Percentiles rank a stretch among this genome's conserved stretches.
Evolutionary conservation across 2,888 invertebrate species (phyloP).

Genomic region (Epistrophe eligans): DNA sequence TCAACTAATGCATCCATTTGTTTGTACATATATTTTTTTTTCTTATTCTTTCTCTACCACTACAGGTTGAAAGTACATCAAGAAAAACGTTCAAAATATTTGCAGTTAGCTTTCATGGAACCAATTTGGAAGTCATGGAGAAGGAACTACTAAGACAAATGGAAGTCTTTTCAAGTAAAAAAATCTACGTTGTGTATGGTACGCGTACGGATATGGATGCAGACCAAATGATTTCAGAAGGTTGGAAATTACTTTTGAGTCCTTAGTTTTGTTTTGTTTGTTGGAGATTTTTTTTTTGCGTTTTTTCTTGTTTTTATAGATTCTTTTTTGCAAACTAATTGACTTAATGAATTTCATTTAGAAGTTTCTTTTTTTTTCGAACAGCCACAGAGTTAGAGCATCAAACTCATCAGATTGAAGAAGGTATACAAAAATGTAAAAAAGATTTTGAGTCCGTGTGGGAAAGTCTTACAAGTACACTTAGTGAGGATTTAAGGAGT

Average conservation of each 20-base stretch:
- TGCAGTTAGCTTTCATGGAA: constrained; percentile 53
- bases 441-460: constrained; percentile 25
- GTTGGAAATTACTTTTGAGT: constrained; percentile 24
- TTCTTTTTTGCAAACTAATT: constrained; percentile 40
- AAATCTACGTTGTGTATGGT: constrained; percentile 40
- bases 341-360: constrained; percentile 62
- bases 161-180: constrained; percentile 16
- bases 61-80: constrained; percentile 11
- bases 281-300: not conserved
- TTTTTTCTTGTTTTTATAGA: not conserved
- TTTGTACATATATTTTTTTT: not conserved
- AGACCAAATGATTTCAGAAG: constrained; percentile 18
- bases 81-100: constrained; percentile 41
- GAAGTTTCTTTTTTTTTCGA: constrained; percentile 2
- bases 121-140: constrained; percentile 28
- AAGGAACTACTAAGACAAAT: constrained; percentile 23
- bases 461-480: constrained; percentile 6
- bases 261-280: constrained; percentile 6
- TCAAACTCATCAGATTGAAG: constrained; percentile 27
- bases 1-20: constrained; percentile 24
- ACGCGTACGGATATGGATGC: not conserved
- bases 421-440: constrained; percentile 21
- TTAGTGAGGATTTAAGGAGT: constrained; percentile 24
- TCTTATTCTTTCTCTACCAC: not conserved
- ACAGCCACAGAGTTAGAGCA: constrained; percentile 13